Evolutionary conservation across 2,797 vertebrate species (phyloP), one percentile per base, ranked within the genome.

Genomic region (Rhodeus uyekii): DNA sequence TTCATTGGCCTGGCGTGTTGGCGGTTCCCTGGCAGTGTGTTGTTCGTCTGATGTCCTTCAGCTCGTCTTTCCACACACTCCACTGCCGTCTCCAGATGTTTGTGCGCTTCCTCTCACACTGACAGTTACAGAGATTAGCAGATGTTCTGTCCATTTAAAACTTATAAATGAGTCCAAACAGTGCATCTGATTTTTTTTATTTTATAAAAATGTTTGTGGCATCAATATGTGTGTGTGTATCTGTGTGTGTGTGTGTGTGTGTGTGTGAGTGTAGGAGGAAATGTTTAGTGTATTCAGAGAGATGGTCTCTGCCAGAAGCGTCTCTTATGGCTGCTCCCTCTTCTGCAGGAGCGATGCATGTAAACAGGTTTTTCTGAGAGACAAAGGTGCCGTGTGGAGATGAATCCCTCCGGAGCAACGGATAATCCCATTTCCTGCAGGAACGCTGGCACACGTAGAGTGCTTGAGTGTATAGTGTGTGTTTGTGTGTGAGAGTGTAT

Each of bases 381-480:
- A 69, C 74, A 60, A 73, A 85, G 39, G 1, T 22, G 19, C 36
- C 38, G 55, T 68, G 44, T 65, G 38, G 44, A 48, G 27, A 42
- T n/a, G 74, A 29, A 12, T 65, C 42, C 72, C 58, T 55, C 55
- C 72, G 18, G 42, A 69, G 44, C 14, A 13, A 14, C 10, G 42
- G 14, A 42, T 78, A 69, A 81, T 86, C 75, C 63, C 39, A 27
- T 74, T 83, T 81, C 16, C 65, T 72, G 65, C 38, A 72, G 38
- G 64, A 69, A 24, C 38, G 44, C 63, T 65, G 39, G 32, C 48
- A 38, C 27, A 69, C 19, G 1, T 27, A n/a, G 42, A n/a, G 19
- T 14, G 74, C 32, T n/a, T 39, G 61, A 65, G 60, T 48, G 60
- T 48, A 29, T 39, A n/a, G 46, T 79, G 44, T 44, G 42, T 44